Percentiles rank a stretch among this genome's conserved stretches.
phyloP scores from a whole-genome alignment of 2,888 invertebrate species.

The Tipula lateralis region DNA sequence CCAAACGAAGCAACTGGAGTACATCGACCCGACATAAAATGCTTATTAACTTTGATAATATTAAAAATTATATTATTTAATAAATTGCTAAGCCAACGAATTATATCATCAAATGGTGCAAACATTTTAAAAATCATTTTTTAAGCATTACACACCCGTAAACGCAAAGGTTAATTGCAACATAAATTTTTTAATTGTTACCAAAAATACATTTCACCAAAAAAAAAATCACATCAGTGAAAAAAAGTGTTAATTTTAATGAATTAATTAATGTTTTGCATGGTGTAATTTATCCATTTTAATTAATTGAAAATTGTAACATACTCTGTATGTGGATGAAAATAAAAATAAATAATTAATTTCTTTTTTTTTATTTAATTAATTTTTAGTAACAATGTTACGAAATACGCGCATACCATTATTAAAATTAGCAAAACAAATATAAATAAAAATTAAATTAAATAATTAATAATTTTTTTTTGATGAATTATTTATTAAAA shows the following conservation, averaged over 20 bases:
- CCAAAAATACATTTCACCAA: background rate
- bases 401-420: background rate
- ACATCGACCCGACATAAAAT: too few relatives aligned
- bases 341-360: background rate
- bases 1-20: too few relatives aligned
- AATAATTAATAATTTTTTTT: background rate
- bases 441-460: constrained; percentile 11
- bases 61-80: too few relatives aligned
- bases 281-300: background rate
- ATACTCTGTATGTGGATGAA: background rate
- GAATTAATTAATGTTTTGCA: constrained; percentile 9
- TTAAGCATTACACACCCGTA: background rate
- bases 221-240: background rate
- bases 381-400: background rate
- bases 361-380: background rate
- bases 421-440: background rate
- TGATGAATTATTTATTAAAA: background rate
- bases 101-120: too few relatives aligned
- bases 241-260: constrained; percentile 20
- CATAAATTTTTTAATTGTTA: background rate
- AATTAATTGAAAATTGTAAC: constrained; percentile 1
- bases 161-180: background rate
- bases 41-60: too few relatives aligned
- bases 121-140: too few relatives aligned
- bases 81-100: too few relatives aligned